These are phyloP conservation scores for Hydrolagus affinis DNA, from an alignment of 2,113 vertebrate species.

Conservation along the genomic window DNA sequence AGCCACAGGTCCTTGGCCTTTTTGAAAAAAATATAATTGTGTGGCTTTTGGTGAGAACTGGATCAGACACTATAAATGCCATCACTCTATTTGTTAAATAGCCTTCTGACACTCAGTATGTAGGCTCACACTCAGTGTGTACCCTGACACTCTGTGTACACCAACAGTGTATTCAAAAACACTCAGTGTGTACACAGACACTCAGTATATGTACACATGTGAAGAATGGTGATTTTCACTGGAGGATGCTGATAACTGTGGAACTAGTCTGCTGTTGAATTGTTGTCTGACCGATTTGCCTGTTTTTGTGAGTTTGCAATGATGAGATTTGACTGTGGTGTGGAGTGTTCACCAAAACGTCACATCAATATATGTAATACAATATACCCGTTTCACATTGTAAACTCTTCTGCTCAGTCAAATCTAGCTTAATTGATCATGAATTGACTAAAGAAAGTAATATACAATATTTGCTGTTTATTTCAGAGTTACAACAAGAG, in stretches of 20 bases:
- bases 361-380: not conserved
- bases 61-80: not conserved
- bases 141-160: too few species aligned
- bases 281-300: not conserved
- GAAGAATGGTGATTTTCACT: not conserved
- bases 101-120: too few species aligned
- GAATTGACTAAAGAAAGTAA: not conserved
- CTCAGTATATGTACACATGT: not conserved
- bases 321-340: not conserved
- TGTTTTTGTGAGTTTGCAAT: not conserved
- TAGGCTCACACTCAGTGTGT: too few species aligned
- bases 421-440: not conserved
- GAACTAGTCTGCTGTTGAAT: not conserved
- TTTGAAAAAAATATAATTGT: not conserved
- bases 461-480: too few species aligned
- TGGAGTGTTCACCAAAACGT: not conserved
- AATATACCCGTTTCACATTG: not conserved
- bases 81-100: too few species aligned
- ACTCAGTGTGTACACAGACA: too few species aligned
- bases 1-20: not conserved
- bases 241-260: not conserved
- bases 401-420: not conserved
- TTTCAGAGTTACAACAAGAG: not conserved
- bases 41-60: not conserved
- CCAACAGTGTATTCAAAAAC: too few species aligned